Evolutionary conservation across 2,113 vertebrate genomes (phyloP).

Genomic region (Hippocampus abdominalis): DNA sequence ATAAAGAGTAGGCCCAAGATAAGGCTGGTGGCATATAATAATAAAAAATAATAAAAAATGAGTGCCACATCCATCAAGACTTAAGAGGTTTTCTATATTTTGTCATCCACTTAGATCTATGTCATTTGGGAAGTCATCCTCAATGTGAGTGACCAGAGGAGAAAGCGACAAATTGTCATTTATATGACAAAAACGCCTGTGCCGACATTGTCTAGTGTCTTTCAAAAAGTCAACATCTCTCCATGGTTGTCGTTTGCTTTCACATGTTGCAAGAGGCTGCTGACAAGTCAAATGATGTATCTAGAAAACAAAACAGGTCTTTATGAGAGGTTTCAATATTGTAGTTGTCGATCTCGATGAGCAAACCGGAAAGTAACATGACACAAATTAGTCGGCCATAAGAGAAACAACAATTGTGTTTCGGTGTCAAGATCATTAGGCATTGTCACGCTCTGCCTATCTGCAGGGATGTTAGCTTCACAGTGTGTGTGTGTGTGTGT

Average conservation of each 20-base stretch:
- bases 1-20: background rate
- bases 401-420: background rate
- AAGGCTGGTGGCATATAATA: too few relatives aligned
- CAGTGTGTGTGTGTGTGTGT: background rate
- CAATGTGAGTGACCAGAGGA: background rate
- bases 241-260: background rate
- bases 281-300: background rate
- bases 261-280: background rate
- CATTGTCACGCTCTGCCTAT: background rate
- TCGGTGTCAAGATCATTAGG: background rate
- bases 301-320: background rate
- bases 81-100: background rate
- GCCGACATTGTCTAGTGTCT: constrained; percentile 10
- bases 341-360: background rate
- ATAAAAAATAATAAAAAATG: background rate
- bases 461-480: background rate
- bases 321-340: background rate
- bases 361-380: background rate
- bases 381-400: background rate
- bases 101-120: background rate
- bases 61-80: background rate
- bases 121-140: background rate
- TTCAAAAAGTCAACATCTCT: constrained; percentile 28
- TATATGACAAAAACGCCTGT: background rate
- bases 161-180: background rate